A percentile compares a stretch with the other conserved stretches of the same genome.
These are phyloP conservation scores for Nerophis lumbriciformis DNA, from an alignment of 2,113 vertebrate species.

Conservation along the genomic window DNA sequence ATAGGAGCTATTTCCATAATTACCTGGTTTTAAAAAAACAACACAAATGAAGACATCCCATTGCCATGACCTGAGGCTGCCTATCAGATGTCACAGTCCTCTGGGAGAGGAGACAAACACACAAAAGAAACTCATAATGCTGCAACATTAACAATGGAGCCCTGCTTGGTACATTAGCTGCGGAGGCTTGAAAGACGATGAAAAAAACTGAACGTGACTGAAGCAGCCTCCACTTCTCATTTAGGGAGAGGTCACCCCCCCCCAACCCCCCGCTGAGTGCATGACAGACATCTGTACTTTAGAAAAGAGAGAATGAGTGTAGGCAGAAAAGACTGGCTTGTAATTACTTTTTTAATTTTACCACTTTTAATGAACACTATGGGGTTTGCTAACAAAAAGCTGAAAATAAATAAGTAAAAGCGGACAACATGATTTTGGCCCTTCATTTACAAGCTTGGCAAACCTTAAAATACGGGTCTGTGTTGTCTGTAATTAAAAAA, in stretches of 20 bases:
- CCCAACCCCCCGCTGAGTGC: conserved; percentile 7
- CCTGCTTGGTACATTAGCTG: conserved; percentile 37
- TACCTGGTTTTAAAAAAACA: conserved; percentile 29
- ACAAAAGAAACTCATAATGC: conserved; percentile 55
- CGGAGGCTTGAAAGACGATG: conserved; percentile 39
- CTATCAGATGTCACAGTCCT: conserved; percentile 48
- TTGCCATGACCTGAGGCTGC: conserved; percentile 27
- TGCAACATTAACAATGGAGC: conserved; percentile 43
- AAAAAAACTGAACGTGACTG: conserved; percentile 19
- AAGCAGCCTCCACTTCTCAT: conserved; percentile 21
- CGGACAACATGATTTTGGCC: no score
- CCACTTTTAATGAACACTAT: no score
- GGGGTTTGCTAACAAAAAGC: no score
- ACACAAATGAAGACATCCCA: conserved; percentile 40
- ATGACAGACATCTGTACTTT: conserved; percentile 17
- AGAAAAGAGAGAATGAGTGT: no score
- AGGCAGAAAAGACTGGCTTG: no score
- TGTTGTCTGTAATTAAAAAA: no score
- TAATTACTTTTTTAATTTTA: no score
- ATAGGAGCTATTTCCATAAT: conserved; percentile 62
- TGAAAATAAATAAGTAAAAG: no score
- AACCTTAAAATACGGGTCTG: no score
- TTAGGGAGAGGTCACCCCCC: background rate
- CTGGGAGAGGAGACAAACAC: conserved; percentile 32
- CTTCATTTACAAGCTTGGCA: no score